These are phyloP conservation scores for Pelmatolapia mariae DNA, from an alignment of 2,113 vertebrate genomes.

Conservation along the genomic window DNA sequence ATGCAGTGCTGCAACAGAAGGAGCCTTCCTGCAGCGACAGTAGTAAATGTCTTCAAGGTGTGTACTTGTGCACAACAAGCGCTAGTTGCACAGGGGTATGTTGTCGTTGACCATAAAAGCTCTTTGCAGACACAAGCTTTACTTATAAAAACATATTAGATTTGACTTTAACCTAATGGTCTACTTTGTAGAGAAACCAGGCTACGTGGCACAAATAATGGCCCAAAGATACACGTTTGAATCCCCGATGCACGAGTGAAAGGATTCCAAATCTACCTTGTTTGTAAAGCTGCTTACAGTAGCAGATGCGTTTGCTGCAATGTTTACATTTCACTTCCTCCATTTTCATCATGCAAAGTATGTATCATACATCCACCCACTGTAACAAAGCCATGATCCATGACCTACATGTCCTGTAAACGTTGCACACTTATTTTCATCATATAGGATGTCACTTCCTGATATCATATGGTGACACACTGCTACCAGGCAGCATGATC, in stretches of 20 bases:
- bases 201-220: not conserved
- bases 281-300: not conserved
- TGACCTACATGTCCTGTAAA: not conserved
- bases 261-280: not conserved
- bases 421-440: not conserved
- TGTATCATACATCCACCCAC: not conserved
- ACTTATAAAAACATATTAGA: not conserved
- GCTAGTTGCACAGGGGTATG: not conserved
- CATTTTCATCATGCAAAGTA: not conserved
- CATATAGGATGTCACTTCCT: conserved; percentile 38
- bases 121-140: not conserved
- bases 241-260: not conserved
- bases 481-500: conserved; percentile 43
- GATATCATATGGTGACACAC: conserved; percentile 50
- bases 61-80: not conserved
- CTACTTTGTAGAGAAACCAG: not conserved
- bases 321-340: not conserved
- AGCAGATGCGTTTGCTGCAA: not conserved
- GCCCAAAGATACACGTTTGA: not conserved
- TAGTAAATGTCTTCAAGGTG: not conserved
- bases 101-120: not conserved
- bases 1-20: not conserved
- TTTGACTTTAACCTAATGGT: not conserved
- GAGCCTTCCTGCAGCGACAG: not conserved
- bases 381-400: conserved; percentile 1